Conservation (phyloP, 2,888 invertebrate genomes). For the Conops quadrifasciatus region DNA sequence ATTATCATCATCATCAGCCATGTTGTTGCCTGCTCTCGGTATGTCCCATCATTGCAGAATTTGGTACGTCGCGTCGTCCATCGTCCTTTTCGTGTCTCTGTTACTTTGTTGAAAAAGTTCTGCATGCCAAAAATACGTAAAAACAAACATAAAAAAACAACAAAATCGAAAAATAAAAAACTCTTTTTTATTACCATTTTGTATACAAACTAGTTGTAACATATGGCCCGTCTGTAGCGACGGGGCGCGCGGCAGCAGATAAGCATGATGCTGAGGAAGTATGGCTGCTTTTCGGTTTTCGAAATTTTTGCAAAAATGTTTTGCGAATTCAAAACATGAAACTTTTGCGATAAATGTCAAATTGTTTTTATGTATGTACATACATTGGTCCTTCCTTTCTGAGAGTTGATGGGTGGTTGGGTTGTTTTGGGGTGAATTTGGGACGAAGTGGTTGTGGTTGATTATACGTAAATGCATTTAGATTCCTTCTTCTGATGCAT, state of each 20-base stretch:
- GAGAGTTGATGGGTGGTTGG: no score
- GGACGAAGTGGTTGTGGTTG: no score
- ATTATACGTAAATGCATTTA: conserved; percentile 2
- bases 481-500: background rate
- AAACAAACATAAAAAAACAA: no score
- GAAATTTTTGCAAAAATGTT: conserved; percentile 14
- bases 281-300: background rate
- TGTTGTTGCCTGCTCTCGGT: no score
- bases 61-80: no score
- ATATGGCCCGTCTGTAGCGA: background rate
- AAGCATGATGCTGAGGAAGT: background rate
- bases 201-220: background rate
- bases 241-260: background rate
- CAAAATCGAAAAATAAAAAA: no score
- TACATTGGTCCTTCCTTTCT: background rate
- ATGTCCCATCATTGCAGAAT: no score
- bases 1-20: no score
- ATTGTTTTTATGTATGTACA: conserved; percentile 5
- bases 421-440: no score
- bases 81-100: no score
- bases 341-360: conserved; percentile 34
- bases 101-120: no score
- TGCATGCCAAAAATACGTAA: no score
- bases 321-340: conserved; percentile 15
- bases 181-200: background rate